These are phyloP conservation scores for Pseudomyrmex sp. DNA, from an alignment of 1,140 invertebrate genomes.

Conservation along the genomic window DNA sequence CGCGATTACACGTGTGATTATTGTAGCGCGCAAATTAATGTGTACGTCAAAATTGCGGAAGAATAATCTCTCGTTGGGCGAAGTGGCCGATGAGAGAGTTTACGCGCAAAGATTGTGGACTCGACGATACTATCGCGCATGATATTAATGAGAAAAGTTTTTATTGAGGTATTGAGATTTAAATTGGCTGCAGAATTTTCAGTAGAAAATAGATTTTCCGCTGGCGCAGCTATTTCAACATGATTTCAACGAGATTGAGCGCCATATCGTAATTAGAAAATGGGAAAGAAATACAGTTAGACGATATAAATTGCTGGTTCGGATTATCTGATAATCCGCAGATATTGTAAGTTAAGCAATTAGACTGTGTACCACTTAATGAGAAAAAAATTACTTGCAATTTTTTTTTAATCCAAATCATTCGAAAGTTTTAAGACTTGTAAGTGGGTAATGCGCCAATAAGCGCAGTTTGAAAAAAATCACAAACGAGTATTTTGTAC, in stretches of 20 bases:
- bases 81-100: constrained; percentile 14
- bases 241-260: neutral
- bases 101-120: constrained; percentile 12
- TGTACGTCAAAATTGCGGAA: neutral
- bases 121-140: neutral
- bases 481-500: no score
- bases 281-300: neutral
- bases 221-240: neutral
- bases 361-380: neutral
- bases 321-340: neutral
- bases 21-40: constrained; percentile 35
- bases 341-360: neutral
- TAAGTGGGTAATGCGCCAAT: no score
- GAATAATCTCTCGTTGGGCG: neutral
- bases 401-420: no score
- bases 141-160: constrained; percentile 30
- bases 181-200: neutral
- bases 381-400: neutral
- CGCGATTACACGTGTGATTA: neutral
- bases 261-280: neutral
- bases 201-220: constrained; percentile 24
- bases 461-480: no score
- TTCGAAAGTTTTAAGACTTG: no score
- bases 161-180: constrained; percentile 7
- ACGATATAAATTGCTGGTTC: neutral